Evolutionary conservation across 2,797 vertebrate species (phyloP).

Genomic region (Psittacula derbiana): DNA sequence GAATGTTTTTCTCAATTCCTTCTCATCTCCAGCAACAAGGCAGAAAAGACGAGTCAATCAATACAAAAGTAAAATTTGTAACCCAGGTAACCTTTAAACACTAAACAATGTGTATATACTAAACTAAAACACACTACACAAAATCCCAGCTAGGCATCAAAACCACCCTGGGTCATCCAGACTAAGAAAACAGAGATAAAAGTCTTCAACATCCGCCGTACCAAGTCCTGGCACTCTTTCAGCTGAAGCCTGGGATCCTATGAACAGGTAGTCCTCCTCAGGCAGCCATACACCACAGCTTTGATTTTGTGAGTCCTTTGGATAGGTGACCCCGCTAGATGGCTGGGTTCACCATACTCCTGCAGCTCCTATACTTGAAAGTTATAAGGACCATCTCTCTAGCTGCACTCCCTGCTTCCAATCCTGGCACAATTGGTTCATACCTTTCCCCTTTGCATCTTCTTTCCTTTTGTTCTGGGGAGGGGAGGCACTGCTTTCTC

Average conservation of each 20-base stretch:
- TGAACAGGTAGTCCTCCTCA: accelerated
- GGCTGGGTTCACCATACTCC: neutral
- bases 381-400: neutral
- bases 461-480: neutral
- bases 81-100: slow-evolving; percentile 41
- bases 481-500: neutral
- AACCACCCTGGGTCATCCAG: neutral
- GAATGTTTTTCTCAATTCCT: neutral
- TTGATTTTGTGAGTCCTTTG: neutral
- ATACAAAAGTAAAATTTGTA: slow-evolving; percentile 20
- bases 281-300: neutral
- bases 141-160: neutral
- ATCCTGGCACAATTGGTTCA: neutral
- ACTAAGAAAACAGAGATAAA: neutral
- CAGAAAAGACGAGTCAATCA: slow-evolving; percentile 11
- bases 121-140: neutral
- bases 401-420: neutral
- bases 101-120: neutral
- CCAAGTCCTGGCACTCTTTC: neutral
- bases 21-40: neutral
- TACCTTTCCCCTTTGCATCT: neutral
- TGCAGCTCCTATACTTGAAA: neutral
- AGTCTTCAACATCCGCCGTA: neutral
- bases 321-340: neutral
- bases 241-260: neutral